Percentiles rank a stretch among this genome's conserved stretches.
phyloP scores from a whole-genome alignment of 2,797 vertebrate species.

The Avahi laniger region DNA sequence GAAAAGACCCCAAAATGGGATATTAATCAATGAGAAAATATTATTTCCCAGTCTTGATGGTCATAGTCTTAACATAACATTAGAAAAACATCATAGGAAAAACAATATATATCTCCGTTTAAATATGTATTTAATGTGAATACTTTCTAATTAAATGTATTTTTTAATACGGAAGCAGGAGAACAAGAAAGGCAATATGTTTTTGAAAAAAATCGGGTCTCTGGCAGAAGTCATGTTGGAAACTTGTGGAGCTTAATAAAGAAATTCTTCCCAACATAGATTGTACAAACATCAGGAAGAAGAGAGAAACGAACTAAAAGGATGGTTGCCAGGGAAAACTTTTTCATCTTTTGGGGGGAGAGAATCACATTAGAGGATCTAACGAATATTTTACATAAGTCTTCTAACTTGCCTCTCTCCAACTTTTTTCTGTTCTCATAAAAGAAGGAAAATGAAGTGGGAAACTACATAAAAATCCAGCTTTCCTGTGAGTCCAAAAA shows the following conservation, averaged over 20 bases:
- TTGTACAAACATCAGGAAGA: not conserved
- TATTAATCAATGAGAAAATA: not conserved
- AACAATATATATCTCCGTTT: not conserved
- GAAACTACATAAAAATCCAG: not conserved
- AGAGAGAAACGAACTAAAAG: not conserved
- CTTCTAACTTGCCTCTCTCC: not conserved
- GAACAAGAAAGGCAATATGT: not conserved
- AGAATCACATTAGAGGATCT: not conserved
- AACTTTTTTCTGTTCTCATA: not conserved
- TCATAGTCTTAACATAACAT: not conserved
- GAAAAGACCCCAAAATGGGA: not conserved
- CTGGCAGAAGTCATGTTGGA: not conserved
- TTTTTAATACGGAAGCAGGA: not conserved
- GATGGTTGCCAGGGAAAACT: not conserved
- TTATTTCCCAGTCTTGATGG: not conserved
- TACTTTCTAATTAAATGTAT: slow-evolving; percentile 17
- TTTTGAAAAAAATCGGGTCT: not conserved
- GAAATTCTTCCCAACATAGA: not conserved
- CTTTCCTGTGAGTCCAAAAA: not conserved
- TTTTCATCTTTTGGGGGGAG: not conserved
- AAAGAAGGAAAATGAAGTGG: not conserved
- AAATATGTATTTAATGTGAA: not conserved
- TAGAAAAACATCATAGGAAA: slow-evolving; percentile 10
- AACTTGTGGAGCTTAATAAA: slow-evolving; percentile 1
- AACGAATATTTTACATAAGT: slow-evolving; percentile 4